Conservation (phyloP, 1,140 invertebrate species). For the Coboldia fuscipes region DNA sequence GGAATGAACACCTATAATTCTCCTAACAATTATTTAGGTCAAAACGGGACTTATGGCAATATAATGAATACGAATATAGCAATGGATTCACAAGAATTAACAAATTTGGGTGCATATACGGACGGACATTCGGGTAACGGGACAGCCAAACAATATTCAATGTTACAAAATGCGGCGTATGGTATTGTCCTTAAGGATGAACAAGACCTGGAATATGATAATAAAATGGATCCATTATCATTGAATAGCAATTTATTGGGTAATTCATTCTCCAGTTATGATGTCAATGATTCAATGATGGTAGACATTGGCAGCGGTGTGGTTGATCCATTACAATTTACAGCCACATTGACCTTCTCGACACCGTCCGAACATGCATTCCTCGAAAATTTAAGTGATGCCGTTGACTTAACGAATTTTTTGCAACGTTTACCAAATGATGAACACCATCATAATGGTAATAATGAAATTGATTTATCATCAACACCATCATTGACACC, state of each 20-base stretch:
- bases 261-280: constrained; percentile 36
- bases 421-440: constrained; percentile 40
- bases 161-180: constrained; percentile 60
- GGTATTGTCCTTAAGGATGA: constrained; percentile 56
- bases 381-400: constrained; percentile 44
- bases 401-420: constrained; percentile 48
- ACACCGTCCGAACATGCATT: constrained; percentile 50
- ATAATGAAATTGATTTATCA: constrained; percentile 26
- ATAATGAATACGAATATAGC: constrained; percentile 35
- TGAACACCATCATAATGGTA: constrained; percentile 20
- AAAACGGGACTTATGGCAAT: constrained; percentile 26
- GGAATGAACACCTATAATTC: constrained; percentile 27
- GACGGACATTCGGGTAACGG: constrained; percentile 6
- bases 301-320: constrained; percentile 55
- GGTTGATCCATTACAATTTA: constrained; percentile 59
- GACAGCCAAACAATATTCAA: constrained; percentile 41
- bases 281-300: constrained; percentile 56
- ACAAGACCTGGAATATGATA: constrained; percentile 50
- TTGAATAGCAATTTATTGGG: constrained; percentile 22
- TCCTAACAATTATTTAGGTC: constrained; percentile 22
- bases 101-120: constrained; percentile 13
- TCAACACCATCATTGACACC: constrained; percentile 35
- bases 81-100: constrained; percentile 45
- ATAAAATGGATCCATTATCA: constrained; percentile 38
- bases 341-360: constrained; percentile 55